Evolutionary conservation across 2,113 vertebrate species (phyloP), one percentile per base, ranked within the genome.

Genomic region (Micronisus gabar): DNA sequence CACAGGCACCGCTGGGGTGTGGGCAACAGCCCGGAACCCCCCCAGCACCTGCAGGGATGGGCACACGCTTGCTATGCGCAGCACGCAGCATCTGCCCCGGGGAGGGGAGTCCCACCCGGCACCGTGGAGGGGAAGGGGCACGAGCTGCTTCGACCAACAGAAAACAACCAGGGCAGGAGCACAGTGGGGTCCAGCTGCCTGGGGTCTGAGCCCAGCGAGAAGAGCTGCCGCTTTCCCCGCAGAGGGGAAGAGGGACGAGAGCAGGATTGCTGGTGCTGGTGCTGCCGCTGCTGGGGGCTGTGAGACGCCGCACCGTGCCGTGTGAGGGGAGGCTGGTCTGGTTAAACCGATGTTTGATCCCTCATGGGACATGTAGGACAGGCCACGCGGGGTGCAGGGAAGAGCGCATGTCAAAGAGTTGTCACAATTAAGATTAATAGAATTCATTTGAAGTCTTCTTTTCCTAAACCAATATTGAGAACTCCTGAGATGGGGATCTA

Each of bases 1-100:
- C 65, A 1, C 8, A 3, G 61, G 73, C 52, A 9, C 52, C 0
- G 3, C 50, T 0, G 0, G 62, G 15, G 13, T 7, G 18, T 36
- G 22, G 61, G 34, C 2, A 23, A n/a, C 72, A 84, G 47, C 67
- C 16, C 1, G 2, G 58, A 25, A 38, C 3, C 3, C 8, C 27
- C 26, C 21, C 0, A 4, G 86, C 68, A 81, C 11, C 67, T 2
- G 0, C 32, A 36, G 55, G 40, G 23, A 53, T 2, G 7, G 61
- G 61, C 36, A 43, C 30, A 15, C 1, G 3, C 65, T 70, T 7
- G 6, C 59, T 19, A 36, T 1, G 3, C 1, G 5, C 50, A 78
- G 63, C 38, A 21, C 26, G 0, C 17, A 9, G 38, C 47, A 27
- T 27, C 56, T 19, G 10, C 50, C 41, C 41, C 0, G 1, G 29